phyloP scores from a whole-genome alignment of 2,113 vertebrate species.

The Semnopithecus entellus region DNA sequence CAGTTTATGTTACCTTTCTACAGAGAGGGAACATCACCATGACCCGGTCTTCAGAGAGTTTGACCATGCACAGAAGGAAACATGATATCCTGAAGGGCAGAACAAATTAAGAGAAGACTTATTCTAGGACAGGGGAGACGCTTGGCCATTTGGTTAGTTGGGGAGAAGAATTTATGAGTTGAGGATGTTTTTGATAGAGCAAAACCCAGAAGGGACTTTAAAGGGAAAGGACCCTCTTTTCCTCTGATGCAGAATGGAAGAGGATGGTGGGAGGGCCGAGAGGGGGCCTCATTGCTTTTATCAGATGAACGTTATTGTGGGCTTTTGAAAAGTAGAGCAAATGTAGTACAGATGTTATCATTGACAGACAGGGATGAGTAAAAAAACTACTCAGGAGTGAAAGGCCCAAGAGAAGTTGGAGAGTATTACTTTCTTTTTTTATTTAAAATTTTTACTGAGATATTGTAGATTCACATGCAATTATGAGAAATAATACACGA shows the following conservation, averaged over 20 bases:
- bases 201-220: not conserved
- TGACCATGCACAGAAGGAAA: not conserved
- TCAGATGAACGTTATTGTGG: not conserved
- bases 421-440: not conserved
- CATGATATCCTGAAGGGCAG: not conserved
- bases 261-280: not conserved
- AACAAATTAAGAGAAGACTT: not conserved
- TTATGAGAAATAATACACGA: not conserved
- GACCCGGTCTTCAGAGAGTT: not conserved
- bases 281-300: not conserved
- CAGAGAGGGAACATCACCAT: not conserved
- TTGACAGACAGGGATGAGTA: not conserved
- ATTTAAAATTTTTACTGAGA: conserved; percentile 35
- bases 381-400: not conserved
- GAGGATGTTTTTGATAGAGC: not conserved
- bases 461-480: conserved; percentile 6
- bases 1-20: not conserved
- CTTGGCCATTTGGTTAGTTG: not conserved
- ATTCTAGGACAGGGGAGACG: not conserved
- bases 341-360: not conserved
- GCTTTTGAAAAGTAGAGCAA: not conserved
- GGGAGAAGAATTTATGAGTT: not conserved
- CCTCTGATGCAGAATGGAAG: not conserved
- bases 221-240: not conserved
- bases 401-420: not conserved